phyloP scores from a whole-genome alignment of 2,797 vertebrate genomes.

The Chromobotia macracanthus region DNA sequence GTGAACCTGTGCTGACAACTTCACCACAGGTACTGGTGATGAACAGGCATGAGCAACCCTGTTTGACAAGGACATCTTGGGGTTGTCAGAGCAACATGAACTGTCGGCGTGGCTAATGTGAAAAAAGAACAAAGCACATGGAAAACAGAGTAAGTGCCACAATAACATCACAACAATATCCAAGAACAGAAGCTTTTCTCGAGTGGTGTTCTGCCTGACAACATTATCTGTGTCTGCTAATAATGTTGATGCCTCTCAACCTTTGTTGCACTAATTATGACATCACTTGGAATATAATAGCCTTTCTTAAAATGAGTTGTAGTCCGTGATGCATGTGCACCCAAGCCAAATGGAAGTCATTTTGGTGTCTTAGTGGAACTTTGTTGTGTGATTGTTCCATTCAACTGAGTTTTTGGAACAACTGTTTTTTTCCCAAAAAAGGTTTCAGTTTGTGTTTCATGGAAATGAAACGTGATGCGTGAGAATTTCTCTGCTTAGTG shows the following conservation, averaged over 20 bases:
- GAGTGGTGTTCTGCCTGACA: slow-evolving; percentile 30
- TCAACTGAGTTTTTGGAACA: too few relatives aligned
- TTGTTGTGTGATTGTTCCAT: not conserved
- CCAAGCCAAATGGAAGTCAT: not conserved
- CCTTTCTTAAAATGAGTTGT: slow-evolving; percentile 8
- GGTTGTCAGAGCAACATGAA: slow-evolving; percentile 56
- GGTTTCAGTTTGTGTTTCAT: not conserved
- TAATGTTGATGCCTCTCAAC: slow-evolving; percentile 50
- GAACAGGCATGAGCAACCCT: slow-evolving; percentile 51
- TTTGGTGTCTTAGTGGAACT: slow-evolving; percentile 21
- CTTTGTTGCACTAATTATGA: slow-evolving; percentile 47
- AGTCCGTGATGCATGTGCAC: not conserved
- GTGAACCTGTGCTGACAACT: slow-evolving; percentile 19
- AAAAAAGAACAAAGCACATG: slow-evolving; percentile 39
- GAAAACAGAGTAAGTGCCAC: slow-evolving; percentile 29
- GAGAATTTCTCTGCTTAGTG: too few relatives aligned
- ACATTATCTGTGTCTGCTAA: slow-evolving; percentile 42
- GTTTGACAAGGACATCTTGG: slow-evolving; percentile 54
- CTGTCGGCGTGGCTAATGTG: slow-evolving; percentile 39
- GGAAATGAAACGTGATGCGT: too few relatives aligned
- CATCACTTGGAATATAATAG: slow-evolving; percentile 34
- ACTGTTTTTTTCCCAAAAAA: not conserved
- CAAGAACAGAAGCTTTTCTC: slow-evolving; percentile 32
- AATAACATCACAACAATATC: slow-evolving; percentile 48
- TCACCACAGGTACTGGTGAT: slow-evolving; percentile 46